phyloP scores from a whole-genome alignment of 2,113 vertebrate genomes.

The Plotosus lineatus region DNA sequence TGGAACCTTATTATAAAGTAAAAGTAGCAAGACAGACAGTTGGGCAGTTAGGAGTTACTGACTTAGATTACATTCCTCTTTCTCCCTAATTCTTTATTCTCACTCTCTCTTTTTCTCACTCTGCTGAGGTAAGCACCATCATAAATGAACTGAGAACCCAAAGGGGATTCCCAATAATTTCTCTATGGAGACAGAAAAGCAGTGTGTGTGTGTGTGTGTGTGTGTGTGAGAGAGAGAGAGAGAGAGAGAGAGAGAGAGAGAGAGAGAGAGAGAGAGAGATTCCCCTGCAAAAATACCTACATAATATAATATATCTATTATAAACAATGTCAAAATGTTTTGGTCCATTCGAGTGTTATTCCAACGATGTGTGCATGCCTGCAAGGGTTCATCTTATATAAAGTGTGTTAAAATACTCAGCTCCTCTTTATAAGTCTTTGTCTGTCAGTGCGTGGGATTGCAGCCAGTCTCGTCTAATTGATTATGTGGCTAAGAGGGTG shows the following conservation, averaged over 20 bases:
- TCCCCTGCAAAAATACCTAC: not conserved
- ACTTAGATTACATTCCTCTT: constrained; percentile 16
- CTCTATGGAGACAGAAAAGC: constrained; percentile 31
- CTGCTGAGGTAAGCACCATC: constrained; percentile 49
- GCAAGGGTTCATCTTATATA: constrained; percentile 5
- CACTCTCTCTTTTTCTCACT: constrained; percentile 25
- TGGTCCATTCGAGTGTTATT: constrained; percentile 2
- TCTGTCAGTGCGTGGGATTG: constrained; percentile 41
- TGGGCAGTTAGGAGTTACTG: not conserved
- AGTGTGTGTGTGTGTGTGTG: constrained; percentile 26
- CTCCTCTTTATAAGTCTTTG: constrained; percentile 40
- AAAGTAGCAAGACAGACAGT: not conserved
- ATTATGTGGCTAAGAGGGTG: constrained; percentile 45
- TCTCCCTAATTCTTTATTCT: not conserved
- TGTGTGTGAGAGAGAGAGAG: not conserved
- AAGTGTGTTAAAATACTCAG: constrained; percentile 40
- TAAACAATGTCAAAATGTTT: constrained; percentile 30
- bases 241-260: not conserved
- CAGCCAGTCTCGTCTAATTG: constrained; percentile 47
- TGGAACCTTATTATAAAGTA: constrained; percentile 5
- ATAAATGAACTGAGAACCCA: constrained; percentile 50
- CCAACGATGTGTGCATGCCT: constrained; percentile 15
- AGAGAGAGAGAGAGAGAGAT: not conserved
- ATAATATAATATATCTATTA: constrained; percentile 13
- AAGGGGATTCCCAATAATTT: constrained; percentile 45